phyloP scores from a whole-genome alignment of 1,140 invertebrate genomes.

The Ericerus pela region DNA sequence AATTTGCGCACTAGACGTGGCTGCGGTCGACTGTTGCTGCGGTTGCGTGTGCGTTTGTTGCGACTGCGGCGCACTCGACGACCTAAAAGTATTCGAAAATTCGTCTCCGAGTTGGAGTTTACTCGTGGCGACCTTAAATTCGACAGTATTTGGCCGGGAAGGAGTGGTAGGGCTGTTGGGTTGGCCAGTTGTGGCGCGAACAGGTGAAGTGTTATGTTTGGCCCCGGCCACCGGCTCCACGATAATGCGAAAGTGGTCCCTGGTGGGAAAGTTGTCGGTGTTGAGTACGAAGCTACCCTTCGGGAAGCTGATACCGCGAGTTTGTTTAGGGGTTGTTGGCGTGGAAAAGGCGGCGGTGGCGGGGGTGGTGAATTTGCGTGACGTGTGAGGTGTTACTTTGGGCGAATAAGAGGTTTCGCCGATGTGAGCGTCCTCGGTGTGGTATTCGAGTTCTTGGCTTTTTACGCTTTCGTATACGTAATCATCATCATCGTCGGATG shows the following conservation, averaged over 20 bases:
- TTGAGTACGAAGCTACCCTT: too few species aligned
- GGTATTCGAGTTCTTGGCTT: background rate
- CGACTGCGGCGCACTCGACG: too few species aligned
- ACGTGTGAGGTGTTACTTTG: background rate
- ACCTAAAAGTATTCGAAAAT: background rate
- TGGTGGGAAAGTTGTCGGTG: background rate
- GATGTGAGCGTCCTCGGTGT: background rate
- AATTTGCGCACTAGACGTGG: background rate
- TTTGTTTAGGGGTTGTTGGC: background rate
- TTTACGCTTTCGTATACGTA: background rate
- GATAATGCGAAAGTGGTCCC: background rate
- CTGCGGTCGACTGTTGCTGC: background rate
- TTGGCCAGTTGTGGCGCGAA: background rate
- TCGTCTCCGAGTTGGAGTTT: background rate
- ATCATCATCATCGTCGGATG: too few species aligned
- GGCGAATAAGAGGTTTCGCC: background rate
- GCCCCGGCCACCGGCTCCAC: background rate
- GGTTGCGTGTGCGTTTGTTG: too few species aligned
- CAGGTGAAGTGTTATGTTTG: background rate
- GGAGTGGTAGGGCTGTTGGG: too few species aligned
- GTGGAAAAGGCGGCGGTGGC: background rate
- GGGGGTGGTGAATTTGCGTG: background rate
- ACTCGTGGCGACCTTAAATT: background rate
- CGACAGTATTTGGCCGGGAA: background rate
- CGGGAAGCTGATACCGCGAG: too few species aligned